Base-by-base conservation (phyloP, 2,888 invertebrate species). In the Mallateleia sp. region DNA sequence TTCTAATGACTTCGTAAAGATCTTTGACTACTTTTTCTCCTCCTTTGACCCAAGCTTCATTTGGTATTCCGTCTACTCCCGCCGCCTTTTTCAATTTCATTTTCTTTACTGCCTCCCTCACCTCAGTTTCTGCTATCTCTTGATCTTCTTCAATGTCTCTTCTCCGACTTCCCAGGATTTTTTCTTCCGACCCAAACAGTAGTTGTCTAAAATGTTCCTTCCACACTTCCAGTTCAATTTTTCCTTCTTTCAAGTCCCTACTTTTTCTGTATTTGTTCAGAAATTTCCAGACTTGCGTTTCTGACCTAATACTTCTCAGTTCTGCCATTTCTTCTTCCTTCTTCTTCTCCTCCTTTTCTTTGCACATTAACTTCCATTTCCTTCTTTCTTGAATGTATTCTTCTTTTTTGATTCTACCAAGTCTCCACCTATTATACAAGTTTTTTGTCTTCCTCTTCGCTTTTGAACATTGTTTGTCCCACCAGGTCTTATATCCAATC, bases 11-110 rank as follows among this genome's bases (percentile, higher is more conserved):
- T 1, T 67, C 18, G 18, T 64, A 20, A 15, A 69, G 18, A 7
- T 47, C 32, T 11, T 24, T 60, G 6, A 14, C 56, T 15, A 66
- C 22, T 3, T 11, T 58, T 25, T 18, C 22, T 14, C 72, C 78
- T 8, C 58, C 80, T 3, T 72, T 77, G 0, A 38, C 74, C 79
- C 84, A 89, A 11, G 79, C 84, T 20, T 89, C 85, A 18, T 85
- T 85, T 9, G 67, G 83, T 3, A 88, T 84, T 15, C 78, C 22
- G 28, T 85, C 87, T 32, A 38, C 25, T 0, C 83, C 82, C 0
- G 82, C 28, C 1, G 88, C 87, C 38, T 89, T 88, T 28, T 25
- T 62, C 11, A 28, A 42, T 22, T 82, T 82, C 45, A 71, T 20
- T 8, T 45, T 85, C 3, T 14, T 60, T 0, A 82, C 42, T 8